Percentiles rank a stretch among this genome's conserved stretches.
Evolutionary conservation across 2,113 vertebrate genomes (phyloP).

Genomic region (Urocolius indicus): DNA sequence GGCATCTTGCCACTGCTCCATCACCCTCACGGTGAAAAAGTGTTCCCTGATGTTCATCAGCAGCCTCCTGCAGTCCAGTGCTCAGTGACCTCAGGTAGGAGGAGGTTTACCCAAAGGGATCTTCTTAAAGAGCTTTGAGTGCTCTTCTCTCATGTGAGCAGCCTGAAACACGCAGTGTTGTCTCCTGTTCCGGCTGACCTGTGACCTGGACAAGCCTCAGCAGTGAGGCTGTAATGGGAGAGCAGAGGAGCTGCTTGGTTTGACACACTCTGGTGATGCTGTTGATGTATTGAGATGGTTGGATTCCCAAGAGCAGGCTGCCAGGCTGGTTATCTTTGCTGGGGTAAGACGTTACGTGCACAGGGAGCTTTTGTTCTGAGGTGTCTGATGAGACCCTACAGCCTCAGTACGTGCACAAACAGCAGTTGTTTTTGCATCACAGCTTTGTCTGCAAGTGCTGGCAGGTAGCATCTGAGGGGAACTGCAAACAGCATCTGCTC

Average conservation of each 20-base stretch:
- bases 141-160: too few species aligned
- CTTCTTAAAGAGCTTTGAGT: neutral
- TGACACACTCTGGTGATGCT: neutral
- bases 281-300: neutral
- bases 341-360: fast-evolving
- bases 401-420: neutral
- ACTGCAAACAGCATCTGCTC: neutral
- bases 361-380: neutral
- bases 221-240: neutral
- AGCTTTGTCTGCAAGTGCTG: neutral
- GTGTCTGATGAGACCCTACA: neutral
- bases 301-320: neutral
- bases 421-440: fast-evolving
- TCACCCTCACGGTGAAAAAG: neutral
- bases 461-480: neutral
- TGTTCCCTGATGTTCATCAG: too few species aligned
- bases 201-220: neutral
- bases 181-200: fast-evolving
- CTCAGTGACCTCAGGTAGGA: fast-evolving
- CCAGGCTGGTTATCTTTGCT: too few species aligned
- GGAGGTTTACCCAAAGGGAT: neutral
- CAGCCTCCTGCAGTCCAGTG: neutral
- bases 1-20: neutral
- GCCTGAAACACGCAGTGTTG: fast-evolving
- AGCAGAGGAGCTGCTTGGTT: neutral